Conservation (phyloP, 2,797 vertebrate species). For the Parotocinclus haroldoi region DNA sequence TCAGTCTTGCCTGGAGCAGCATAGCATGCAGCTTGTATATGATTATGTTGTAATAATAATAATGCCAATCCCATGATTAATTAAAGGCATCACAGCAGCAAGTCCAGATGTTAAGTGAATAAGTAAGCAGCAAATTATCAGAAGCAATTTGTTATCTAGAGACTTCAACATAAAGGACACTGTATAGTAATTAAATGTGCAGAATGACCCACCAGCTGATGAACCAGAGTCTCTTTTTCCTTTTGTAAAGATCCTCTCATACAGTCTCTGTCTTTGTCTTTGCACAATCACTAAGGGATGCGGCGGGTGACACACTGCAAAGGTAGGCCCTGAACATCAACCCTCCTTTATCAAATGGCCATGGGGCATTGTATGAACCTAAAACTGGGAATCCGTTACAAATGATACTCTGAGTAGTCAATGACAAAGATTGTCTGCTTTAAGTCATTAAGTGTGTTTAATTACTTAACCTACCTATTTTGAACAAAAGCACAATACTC, state of each 20-base stretch:
- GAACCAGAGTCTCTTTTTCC: conserved; percentile 23
- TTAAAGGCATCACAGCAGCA: conserved; percentile 17
- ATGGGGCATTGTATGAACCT: conserved; percentile 31
- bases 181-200: conserved; percentile 32
- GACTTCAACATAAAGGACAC: conserved; percentile 4
- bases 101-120: conserved; percentile 24
- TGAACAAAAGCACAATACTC: no score
- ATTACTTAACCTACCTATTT: no score
- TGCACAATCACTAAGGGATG: conserved; percentile 95
- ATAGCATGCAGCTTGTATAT: conserved; percentile 18
- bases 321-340: conserved; percentile 83
- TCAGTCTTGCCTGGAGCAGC: background rate
- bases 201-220: conserved; percentile 9
- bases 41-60: conserved; percentile 18
- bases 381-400: conserved; percentile 13
- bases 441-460: background rate
- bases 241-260: conserved; percentile 15
- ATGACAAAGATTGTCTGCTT: background rate
- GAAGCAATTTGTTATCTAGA: conserved; percentile 32
- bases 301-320: conserved; percentile 98
- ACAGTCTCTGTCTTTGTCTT: conserved; percentile 74
- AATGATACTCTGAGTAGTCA: background rate
- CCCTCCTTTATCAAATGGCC: conserved; percentile 28
- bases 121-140: conserved; percentile 19
- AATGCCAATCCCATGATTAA: conserved; percentile 26